Base-by-base conservation (phyloP, 2,888 invertebrate species). In the Glaucopsyche alexis region DNA sequence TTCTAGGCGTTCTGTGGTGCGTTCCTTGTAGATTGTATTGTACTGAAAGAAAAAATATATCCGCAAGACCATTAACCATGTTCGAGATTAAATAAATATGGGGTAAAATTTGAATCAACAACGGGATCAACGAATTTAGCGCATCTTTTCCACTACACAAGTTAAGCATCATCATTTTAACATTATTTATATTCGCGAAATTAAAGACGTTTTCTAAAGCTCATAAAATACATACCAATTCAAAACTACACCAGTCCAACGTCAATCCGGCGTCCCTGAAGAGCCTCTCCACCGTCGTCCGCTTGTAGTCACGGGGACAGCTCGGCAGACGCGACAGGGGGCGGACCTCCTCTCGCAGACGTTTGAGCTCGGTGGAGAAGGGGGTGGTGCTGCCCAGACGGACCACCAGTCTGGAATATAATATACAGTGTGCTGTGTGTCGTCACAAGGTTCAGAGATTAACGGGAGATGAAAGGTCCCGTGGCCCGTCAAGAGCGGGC, bases 171-270 rank as follows among this genome's bases (percentile, higher is more conserved):
- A 29, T 3, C 29, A 4, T 29, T 29, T 29, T 3, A 29, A 29
- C 29, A 29, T 29, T 29, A 29, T 29, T 29, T 29, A 29, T 29
- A 29, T 4, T 1, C 29, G 29, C 29, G 4, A 29, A 4, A 29
- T 29, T 29, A 29, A 29, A 29, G 29, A 29, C 19, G 11, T 29
- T 29, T 8, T 16, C 3, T 49, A 52, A 52, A 16, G 16, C 16
- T 2, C 8, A 3, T 7, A 52, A 50, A 50, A 11, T 29, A 72
- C 94, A 88, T 83, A 97, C 96, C 94, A 98, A 91, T 86, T 95
- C 94, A 85, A 98, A 98, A 72, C 96, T 95, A 82, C 98, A 98
- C 98, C 98, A 98, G 85, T 98, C 98, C 16, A 98, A 87, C 49
- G 95, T 94, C 80, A 98, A 95, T 0, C 95, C 96, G 9, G 95